Evolutionary conservation across 2,888 invertebrate species (phyloP).

Genomic region (Palloptera scutellata): DNA sequence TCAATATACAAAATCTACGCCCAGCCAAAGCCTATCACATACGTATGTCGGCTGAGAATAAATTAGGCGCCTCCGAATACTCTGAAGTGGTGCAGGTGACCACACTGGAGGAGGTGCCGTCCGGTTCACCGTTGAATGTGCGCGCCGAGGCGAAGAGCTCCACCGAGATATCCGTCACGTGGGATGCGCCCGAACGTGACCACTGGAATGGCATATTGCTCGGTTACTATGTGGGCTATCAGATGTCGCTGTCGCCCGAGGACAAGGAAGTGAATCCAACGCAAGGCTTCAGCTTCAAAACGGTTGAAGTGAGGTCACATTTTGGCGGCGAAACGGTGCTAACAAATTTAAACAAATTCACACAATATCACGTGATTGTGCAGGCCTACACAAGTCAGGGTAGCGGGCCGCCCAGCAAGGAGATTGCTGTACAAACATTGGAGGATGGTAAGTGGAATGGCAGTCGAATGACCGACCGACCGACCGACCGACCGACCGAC

Average conservation of each 20-base stretch:
- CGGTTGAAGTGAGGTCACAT: slow-evolving; percentile 78
- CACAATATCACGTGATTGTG: slow-evolving; percentile 82
- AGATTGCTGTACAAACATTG: slow-evolving; percentile 80
- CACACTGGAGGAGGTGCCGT: slow-evolving; percentile 85
- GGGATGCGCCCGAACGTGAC: slow-evolving; percentile 87
- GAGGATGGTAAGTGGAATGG: slow-evolving; percentile 74
- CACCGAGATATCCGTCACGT: slow-evolving; percentile 82
- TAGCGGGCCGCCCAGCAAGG: slow-evolving; percentile 83
- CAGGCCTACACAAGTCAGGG: slow-evolving; percentile 89
- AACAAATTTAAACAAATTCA: slow-evolving; percentile 78
- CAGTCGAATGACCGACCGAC: background rate
- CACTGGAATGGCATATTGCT: slow-evolving; percentile 88
- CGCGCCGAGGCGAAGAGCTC: slow-evolving; percentile 85
- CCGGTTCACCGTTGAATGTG: slow-evolving; percentile 82
- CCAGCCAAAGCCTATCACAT: slow-evolving; percentile 90
- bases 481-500: background rate
- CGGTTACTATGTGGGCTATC: slow-evolving; percentile 88
- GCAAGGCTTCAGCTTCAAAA: slow-evolving; percentile 77
- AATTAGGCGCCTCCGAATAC: slow-evolving; percentile 86
- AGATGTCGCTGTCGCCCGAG: slow-evolving; percentile 66
- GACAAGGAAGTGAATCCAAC: slow-evolving; percentile 64
- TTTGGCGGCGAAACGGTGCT: slow-evolving; percentile 75
- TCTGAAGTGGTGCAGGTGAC: slow-evolving; percentile 87
- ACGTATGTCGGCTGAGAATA: slow-evolving; percentile 87
- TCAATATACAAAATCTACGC: slow-evolving; percentile 80